Percentiles rank a stretch among this genome's conserved stretches.
These are phyloP conservation scores for Nasonia giraulti DNA, from an alignment of 1,140 invertebrate species.

Conservation along the genomic window DNA sequence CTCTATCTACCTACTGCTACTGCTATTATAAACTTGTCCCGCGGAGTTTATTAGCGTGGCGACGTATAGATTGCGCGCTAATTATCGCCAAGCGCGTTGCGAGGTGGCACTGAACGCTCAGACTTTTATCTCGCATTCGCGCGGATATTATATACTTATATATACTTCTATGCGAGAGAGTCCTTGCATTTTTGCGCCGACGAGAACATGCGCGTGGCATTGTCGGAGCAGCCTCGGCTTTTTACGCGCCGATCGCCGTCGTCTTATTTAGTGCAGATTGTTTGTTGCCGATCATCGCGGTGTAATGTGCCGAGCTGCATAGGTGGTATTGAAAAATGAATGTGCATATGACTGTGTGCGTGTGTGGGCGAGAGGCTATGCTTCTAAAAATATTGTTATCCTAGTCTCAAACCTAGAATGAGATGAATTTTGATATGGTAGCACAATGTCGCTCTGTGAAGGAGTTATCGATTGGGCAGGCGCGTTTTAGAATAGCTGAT, in stretches of 20 bases:
- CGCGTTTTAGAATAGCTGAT: too few relatives aligned
- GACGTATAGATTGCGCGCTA: not conserved
- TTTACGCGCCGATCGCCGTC: not conserved
- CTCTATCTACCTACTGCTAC: too few relatives aligned
- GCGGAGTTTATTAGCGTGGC: not conserved
- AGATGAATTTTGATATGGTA: too few relatives aligned
- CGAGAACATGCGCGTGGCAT: not conserved
- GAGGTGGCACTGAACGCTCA: not conserved
- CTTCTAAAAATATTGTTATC: too few relatives aligned
- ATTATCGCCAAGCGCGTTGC: not conserved
- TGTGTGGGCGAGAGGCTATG: not conserved
- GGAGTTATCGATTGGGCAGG: too few relatives aligned
- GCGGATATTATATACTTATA: not conserved
- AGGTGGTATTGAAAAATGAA: slow-evolving; percentile 12
- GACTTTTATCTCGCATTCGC: slow-evolving; percentile 25
- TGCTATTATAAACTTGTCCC: too few relatives aligned
- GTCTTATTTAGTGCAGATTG: slow-evolving; percentile 18
- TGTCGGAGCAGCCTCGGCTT: slow-evolving; percentile 14
- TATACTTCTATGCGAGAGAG: not conserved
- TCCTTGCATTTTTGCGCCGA: slow-evolving; percentile 45
- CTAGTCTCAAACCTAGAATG: too few relatives aligned
- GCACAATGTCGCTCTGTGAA: too few relatives aligned
- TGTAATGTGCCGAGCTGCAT: not conserved
- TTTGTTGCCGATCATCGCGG: not conserved
- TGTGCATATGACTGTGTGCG: not conserved